A percentile compares a stretch with the other conserved stretches of the same genome.
Evolutionary conservation across 2,113 vertebrate genomes (phyloP).

Genomic region (Hippotragus niger): DNA sequence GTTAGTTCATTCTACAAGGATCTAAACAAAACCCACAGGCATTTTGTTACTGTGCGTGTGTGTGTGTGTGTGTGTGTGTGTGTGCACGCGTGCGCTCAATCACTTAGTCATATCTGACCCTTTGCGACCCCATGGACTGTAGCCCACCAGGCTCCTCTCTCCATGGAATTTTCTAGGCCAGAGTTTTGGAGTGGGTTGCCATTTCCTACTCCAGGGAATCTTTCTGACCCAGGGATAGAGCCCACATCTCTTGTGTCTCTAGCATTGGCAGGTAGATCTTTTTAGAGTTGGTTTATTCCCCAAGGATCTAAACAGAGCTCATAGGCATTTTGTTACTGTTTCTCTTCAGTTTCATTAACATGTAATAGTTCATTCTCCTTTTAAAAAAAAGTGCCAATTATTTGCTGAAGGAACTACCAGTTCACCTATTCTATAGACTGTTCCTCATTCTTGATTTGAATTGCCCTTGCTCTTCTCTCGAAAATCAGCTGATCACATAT

Average conservation of each 20-base stretch:
- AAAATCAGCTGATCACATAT: background rate
- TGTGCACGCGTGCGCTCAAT: accelerated
- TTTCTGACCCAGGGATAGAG: background rate
- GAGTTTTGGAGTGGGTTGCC: background rate
- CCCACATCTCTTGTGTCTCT: background rate
- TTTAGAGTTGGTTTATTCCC: background rate
- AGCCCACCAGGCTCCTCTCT: background rate
- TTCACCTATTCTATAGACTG: background rate
- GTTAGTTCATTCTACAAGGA: background rate
- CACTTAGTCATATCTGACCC: background rate
- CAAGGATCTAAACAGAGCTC: background rate
- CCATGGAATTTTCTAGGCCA: background rate
- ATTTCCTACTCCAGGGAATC: background rate
- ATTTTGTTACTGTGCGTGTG: background rate
- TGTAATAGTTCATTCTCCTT: background rate
- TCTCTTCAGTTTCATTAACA: background rate
- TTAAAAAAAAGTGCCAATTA: background rate
- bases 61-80: background rate
- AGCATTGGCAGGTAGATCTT: background rate
- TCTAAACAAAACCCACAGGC: background rate
- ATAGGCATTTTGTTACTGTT: background rate
- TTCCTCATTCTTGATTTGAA: background rate
- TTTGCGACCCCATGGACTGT: background rate
- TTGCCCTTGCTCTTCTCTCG: background rate
- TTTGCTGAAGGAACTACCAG: background rate